Evolutionary conservation across 2,113 vertebrate species (phyloP).

Genomic region (Pomatostomus ruficeps): DNA sequence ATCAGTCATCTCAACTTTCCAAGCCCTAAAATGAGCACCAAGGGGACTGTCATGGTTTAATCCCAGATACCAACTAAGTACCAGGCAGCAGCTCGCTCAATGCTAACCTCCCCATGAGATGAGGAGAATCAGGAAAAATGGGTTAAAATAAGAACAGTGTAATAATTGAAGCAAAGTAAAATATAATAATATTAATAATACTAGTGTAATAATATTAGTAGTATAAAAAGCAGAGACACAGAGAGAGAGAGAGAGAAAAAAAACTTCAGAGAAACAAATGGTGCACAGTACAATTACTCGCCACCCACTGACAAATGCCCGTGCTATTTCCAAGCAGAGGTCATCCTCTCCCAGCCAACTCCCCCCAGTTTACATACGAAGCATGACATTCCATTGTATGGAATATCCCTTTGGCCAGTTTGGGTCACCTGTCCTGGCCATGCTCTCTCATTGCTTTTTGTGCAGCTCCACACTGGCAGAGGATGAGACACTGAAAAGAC

Average conservation of each 20-base stretch:
- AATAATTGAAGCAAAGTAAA: not conserved
- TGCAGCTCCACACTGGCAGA: not conserved
- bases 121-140: not conserved
- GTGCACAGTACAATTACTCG: not conserved
- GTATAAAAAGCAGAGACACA: not conserved
- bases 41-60: not conserved
- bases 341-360: not conserved
- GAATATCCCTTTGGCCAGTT: not conserved
- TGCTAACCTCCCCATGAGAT: not conserved
- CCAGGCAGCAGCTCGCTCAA: not conserved
- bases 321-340: not conserved
- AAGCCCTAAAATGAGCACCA: rapidly evolving
- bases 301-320: not conserved
- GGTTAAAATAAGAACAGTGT: not conserved
- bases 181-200: not conserved
- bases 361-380: too few relatives aligned
- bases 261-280: not conserved
- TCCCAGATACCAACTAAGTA: not conserved
- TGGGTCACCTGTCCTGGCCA: not conserved
- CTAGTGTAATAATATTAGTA: not conserved
- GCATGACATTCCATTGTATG: not conserved
- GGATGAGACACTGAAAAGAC: not conserved
- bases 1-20: not conserved
- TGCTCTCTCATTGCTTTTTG: not conserved
- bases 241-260: not conserved